A percentile compares a stretch with the other conserved stretches of the same genome.
phyloP scores from a whole-genome alignment of 1,140 invertebrate genomes.

The Sitobion miscanthi region DNA sequence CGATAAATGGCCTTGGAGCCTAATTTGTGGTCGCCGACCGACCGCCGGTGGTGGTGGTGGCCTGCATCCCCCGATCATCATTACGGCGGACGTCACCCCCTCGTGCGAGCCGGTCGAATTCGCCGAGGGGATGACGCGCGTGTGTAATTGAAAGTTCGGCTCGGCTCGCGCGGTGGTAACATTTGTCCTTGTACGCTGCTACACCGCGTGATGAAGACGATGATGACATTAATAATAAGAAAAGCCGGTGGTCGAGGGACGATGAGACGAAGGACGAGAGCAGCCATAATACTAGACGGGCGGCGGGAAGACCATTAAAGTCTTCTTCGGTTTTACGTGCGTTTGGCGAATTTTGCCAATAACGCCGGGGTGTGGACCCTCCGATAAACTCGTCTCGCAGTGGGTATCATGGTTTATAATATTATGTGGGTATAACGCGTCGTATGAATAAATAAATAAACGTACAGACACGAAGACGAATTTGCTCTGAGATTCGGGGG shows the following conservation, averaged over 20 bases:
- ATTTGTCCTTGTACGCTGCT: constrained; percentile 34
- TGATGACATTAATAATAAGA: constrained; percentile 19
- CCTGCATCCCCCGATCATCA: background rate
- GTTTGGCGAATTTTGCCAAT: background rate
- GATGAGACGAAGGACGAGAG: background rate
- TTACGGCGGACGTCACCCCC: constrained; percentile 18
- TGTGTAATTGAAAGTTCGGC: constrained; percentile 46
- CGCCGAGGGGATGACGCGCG: background rate
- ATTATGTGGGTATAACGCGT: background rate
- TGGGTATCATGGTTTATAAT: background rate
- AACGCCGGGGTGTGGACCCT: background rate
- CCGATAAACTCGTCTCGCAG: background rate
- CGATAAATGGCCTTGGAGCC: constrained; percentile 39
- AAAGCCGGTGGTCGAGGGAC: background rate
- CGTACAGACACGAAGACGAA: too few relatives aligned
- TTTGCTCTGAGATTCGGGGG: too few relatives aligned
- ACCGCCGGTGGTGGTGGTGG: background rate
- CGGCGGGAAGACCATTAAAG: background rate
- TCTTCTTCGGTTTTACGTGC: constrained; percentile 34
- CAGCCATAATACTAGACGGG: background rate
- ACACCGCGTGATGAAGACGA: background rate
- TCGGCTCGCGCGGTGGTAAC: constrained; percentile 14
- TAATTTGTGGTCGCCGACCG: constrained; percentile 29
- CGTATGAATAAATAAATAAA: too few relatives aligned
- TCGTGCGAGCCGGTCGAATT: background rate